Percentiles rank a stretch among this genome's conserved stretches.
These are phyloP conservation scores for Rhodeus uyekii DNA, from an alignment of 2,797 vertebrate species.

Conservation along the genomic window DNA sequence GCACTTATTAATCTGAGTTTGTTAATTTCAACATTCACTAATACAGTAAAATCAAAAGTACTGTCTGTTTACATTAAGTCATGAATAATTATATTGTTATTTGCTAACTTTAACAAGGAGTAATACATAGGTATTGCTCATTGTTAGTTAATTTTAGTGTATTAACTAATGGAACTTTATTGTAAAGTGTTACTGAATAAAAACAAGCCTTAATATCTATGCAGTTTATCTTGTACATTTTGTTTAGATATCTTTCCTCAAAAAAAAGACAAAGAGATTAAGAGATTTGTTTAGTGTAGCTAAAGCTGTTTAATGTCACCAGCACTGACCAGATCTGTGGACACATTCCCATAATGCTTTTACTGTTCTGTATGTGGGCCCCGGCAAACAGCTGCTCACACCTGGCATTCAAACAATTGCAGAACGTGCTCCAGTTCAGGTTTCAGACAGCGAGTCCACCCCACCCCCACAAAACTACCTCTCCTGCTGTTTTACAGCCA, in stretches of 20 bases:
- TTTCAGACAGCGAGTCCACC: constrained; percentile 7
- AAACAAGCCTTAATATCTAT: not conserved
- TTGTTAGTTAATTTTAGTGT: not conserved
- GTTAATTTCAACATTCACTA: not conserved
- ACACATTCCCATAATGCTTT: not conserved
- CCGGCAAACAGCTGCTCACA: constrained; percentile 49
- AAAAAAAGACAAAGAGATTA: not conserved
- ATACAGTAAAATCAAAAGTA: not conserved
- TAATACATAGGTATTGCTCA: not conserved
- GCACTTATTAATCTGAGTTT: not conserved
- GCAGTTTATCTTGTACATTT: not conserved
- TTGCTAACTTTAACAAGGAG: not conserved
- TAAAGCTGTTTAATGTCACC: constrained; percentile 17
- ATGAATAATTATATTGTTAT: not conserved
- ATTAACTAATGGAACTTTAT: not conserved
- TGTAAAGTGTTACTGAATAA: not conserved
- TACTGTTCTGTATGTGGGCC: constrained; percentile 8
- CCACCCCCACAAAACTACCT: not conserved
- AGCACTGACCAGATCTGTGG: not conserved
- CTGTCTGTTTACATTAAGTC: not conserved
- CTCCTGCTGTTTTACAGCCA: not conserved
- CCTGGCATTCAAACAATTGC: constrained; percentile 28
- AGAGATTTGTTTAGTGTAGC: not conserved
- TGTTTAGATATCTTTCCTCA: not conserved
- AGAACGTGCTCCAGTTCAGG: constrained; percentile 11